phyloP scores from a whole-genome alignment of 1,140 invertebrate species.

The Meloidogyne floridensis region DNA sequence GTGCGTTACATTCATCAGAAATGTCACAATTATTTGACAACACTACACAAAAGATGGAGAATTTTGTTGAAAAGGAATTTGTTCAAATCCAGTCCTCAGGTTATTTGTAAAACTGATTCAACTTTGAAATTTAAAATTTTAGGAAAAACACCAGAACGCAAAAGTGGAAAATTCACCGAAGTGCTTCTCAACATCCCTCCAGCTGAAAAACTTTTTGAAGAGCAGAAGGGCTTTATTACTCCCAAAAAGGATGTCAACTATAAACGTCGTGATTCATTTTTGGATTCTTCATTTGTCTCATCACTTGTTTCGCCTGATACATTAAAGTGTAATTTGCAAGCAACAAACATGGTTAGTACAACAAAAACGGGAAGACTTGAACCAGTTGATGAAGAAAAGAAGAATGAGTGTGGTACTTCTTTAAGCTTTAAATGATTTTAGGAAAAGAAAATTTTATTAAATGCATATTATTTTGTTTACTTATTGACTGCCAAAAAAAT shows the following conservation, averaged over 20 bases:
- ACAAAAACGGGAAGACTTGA: too few relatives aligned
- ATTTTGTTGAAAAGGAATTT: constrained; percentile 42
- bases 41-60: constrained; percentile 39
- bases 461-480: too few relatives aligned
- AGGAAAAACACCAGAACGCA: constrained; percentile 28
- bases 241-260: constrained; percentile 26
- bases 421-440: too few relatives aligned
- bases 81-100: constrained; percentile 29
- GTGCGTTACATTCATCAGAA: not conserved
- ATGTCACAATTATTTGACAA: constrained; percentile 22
- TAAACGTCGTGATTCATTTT: constrained; percentile 32
- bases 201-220: constrained; percentile 15
- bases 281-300: constrained; percentile 29
- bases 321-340: constrained; percentile 12
- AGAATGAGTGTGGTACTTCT: too few relatives aligned
- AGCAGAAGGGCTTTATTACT: constrained; percentile 21
- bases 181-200: constrained; percentile 34
- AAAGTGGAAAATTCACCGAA: constrained; percentile 6
- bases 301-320: constrained; percentile 18
- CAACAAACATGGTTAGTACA: not conserved
- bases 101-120: constrained; percentile 8
- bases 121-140: constrained; percentile 14
- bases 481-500: too few relatives aligned
- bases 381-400: too few relatives aligned
- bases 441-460: too few relatives aligned